A percentile compares a stretch with the other conserved stretches of the same genome.
Evolutionary conservation across 2,888 invertebrate genomes (phyloP).

Genomic region (Dryococelus australis): DNA sequence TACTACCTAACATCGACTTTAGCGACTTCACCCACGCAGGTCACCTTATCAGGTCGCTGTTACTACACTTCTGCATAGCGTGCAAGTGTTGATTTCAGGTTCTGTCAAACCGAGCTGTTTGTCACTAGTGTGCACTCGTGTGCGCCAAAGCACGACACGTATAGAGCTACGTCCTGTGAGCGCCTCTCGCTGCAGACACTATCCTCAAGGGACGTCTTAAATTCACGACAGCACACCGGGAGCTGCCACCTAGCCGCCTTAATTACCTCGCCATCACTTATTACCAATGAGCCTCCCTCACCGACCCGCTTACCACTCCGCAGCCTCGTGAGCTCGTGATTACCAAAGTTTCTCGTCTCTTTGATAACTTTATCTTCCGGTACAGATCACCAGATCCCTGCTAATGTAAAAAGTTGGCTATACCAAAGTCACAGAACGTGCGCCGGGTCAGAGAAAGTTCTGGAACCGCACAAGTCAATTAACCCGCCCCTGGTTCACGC

Average conservation of each 20-base stretch:
- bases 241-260: not conserved
- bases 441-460: too few relatives aligned
- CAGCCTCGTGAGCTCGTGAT: not conserved
- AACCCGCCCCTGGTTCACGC: not conserved
- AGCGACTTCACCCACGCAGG: too few relatives aligned
- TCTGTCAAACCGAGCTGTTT: too few relatives aligned
- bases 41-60: too few relatives aligned
- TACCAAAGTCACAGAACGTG: not conserved
- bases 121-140: too few relatives aligned
- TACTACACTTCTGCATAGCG: too few relatives aligned
- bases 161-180: too few relatives aligned
- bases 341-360: not conserved
- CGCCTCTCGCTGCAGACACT: too few relatives aligned
- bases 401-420: not conserved
- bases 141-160: too few relatives aligned
- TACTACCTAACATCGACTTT: too few relatives aligned
- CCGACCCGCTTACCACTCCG: not conserved
- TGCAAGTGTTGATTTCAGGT: too few relatives aligned
- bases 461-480: not conserved
- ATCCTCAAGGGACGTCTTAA: too few relatives aligned
- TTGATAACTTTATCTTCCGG: slow-evolving; percentile 1
- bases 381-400: not conserved
- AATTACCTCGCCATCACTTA: not conserved
- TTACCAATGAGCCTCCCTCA: not conserved
- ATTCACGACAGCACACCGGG: not conserved